Conservation (phyloP, 2,888 invertebrate genomes). For the Lepetodrilus schrolli region DNA sequence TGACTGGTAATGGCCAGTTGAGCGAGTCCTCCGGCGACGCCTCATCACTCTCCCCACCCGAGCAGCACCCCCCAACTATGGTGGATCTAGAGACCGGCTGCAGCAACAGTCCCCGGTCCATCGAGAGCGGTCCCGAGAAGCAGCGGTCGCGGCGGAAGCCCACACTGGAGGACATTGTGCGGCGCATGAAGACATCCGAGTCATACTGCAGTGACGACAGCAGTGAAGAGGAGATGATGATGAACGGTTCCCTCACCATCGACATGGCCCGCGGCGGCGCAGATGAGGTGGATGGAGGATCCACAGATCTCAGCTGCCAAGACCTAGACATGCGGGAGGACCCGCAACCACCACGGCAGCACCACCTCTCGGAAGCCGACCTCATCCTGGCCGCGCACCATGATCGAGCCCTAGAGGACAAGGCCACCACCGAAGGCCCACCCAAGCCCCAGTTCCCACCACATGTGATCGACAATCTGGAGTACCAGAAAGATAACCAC, state of each 20-base stretch:
- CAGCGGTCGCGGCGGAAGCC: slow-evolving; percentile 60
- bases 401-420: slow-evolving; percentile 5
- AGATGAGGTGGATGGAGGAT: slow-evolving; percentile 59
- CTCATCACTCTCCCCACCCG: slow-evolving; percentile 16
- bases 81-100: slow-evolving; percentile 26
- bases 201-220: slow-evolving; percentile 59
- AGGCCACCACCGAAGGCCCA: slow-evolving; percentile 36
- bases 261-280: slow-evolving; percentile 42
- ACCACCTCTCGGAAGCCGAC: neutral
- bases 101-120: slow-evolving; percentile 40
- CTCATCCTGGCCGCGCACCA: neutral
- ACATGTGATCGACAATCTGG: slow-evolving; percentile 25
- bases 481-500: slow-evolving; percentile 41
- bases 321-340: slow-evolving; percentile 27
- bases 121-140: slow-evolving; percentile 40
- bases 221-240: slow-evolving; percentile 43
- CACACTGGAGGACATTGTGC: slow-evolving; percentile 67
- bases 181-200: slow-evolving; percentile 58
- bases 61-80: slow-evolving; percentile 28
- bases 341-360: neutral
- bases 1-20: neutral
- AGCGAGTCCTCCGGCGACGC: neutral
- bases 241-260: slow-evolving; percentile 38
- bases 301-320: slow-evolving; percentile 30
- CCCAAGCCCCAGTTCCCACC: slow-evolving; percentile 22